Evolutionary conservation across 2,113 vertebrate species (phyloP).

Genomic region (Phyllostomus discolor): DNA sequence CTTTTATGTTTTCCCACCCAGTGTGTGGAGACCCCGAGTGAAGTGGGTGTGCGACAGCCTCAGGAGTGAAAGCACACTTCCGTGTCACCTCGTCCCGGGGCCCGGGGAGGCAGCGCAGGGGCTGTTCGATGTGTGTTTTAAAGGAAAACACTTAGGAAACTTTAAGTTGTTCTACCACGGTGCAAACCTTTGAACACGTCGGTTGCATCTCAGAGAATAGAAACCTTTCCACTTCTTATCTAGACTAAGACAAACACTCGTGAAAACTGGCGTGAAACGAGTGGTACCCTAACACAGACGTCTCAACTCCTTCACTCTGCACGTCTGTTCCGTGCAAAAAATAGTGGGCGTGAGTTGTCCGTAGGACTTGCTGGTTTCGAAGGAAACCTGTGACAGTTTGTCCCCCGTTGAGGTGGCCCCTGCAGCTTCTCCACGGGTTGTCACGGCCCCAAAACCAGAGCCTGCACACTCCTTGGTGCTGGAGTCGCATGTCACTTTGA

Average conservation of each 20-base stretch:
- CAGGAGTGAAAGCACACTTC: constrained; percentile 80
- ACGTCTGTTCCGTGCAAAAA: constrained; percentile 87
- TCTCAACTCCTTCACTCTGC: constrained; percentile 84
- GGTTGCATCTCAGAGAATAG: constrained; percentile 89
- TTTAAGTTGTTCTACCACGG: constrained; percentile 85
- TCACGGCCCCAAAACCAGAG: constrained; percentile 98
- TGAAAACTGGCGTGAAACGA: constrained; percentile 91
- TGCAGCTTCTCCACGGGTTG: constrained; percentile 99
- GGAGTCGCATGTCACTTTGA: constrained; percentile 98
- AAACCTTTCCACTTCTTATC: constrained; percentile 84
- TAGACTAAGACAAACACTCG: constrained; percentile 91
- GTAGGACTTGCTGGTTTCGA: constrained; percentile 99
- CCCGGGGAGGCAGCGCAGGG: constrained; percentile 77
- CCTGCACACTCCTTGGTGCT: constrained; percentile 99
- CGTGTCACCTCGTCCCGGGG: constrained; percentile 79
- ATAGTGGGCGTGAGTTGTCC: constrained; percentile 90
- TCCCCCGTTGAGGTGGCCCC: constrained; percentile 99
- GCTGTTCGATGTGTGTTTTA: constrained; percentile 79
- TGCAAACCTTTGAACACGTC: constrained; percentile 89
- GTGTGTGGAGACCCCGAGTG: constrained; percentile 78
- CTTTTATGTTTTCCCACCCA: constrained; percentile 54
- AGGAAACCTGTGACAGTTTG: constrained; percentile 99
- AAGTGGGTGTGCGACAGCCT: constrained; percentile 77
- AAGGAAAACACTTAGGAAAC: constrained; percentile 85
- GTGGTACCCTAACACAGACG: constrained; percentile 88